Evolutionary conservation across 1,140 invertebrate species (phyloP), one percentile per base, ranked within the genome.

Genomic region (Pinna nobilis): DNA sequence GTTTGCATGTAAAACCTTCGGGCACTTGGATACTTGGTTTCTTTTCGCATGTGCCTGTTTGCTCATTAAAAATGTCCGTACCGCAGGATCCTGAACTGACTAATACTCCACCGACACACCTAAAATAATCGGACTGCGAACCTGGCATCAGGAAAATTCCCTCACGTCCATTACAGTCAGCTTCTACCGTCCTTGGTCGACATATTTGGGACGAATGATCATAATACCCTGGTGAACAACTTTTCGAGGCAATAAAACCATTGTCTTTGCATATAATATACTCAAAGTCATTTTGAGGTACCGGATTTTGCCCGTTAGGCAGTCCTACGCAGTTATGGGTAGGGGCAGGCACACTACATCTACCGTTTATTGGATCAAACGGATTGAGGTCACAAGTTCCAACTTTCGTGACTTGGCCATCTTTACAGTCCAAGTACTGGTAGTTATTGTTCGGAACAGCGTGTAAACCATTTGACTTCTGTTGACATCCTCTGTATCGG

Each of bases 261-360:
- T 33, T 47, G 20, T 74, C 64, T 3, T 61, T 35, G 28, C 71
- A 74, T 18, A 63, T 41, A 20, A 68, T 59, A 44, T 68, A 74
- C 0, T 33, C 50, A 13, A 57, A 32, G n/a, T 68, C 28, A 20
- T 55, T 64, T 13, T 57, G 53, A 7, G 23, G 51, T 30, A 68
- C 63, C 0, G 65, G 33, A 20, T 74, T 53, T 15, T 44, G 53
- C 15, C 71, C 69, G 28, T 74, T 51, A n/a, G 59, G 30, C 18
- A 60, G n/a, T 1, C 47, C 59, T 28, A 30, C 28, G 39, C 71
- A 74, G 5, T 51, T 28, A 33, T 25, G 51, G n/a, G 37, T 55
- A 9, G 66, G 55, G 28, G 18, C 41, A 4, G 61, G 44, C 18
- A 51, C 44, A 13, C 59, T 51, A n/a, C 71, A 74, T 28, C 33